Base-by-base conservation (phyloP, 2,797 vertebrate genomes). In the Myotis findleyi region DNA sequence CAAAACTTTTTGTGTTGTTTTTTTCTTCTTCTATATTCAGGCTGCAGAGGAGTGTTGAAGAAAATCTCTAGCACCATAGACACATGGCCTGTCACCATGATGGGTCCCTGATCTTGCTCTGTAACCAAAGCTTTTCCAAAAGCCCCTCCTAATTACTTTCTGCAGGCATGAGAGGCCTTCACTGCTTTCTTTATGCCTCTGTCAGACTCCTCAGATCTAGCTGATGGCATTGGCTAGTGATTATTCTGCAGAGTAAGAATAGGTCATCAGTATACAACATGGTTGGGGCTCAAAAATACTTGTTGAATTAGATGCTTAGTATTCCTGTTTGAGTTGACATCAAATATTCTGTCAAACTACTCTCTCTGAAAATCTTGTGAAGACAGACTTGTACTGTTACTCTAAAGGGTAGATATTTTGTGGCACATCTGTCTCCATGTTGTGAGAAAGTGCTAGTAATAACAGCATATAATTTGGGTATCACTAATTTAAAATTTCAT, bases 401-500 rank as follows among this genome's bases (percentile, higher is more conserved):
- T 75, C 38, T 72, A 3, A 6, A 53, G 57, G 7, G 23, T 89
- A 33, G 47, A 49, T 76, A 3, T 23, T 91, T 64, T 47, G 41
- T 55, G 18, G n/a, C 20, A 68, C 17, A 8, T 77, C 21, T 66
- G 20, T 83, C n/a, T 72, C 11, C 23, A 6, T 86, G 36, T 76
- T 88, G 14, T 80, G 89, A 93, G 44, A 92, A 94, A 55, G 25
- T 82, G 11, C 30, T 88, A 59, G 57, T 76, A 80, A 73, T 73
- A 95, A 89, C 27, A 87, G 59, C 25, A 25, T 88, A 11, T n/a
- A 49, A 83, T 71, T 96, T 96, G 44, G 23, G 20, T 76, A 71
- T 87, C 53, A 62, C 57, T 92, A 80, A 84, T 89, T 93, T 95
- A 86, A 66, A 96, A 87, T 30, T 75, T 88, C 66, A 82, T 91